Percentiles rank a stretch among this genome's conserved stretches.
phyloP scores from a whole-genome alignment of 2,888 invertebrate species.

The Chloroclystis v-ata region DNA sequence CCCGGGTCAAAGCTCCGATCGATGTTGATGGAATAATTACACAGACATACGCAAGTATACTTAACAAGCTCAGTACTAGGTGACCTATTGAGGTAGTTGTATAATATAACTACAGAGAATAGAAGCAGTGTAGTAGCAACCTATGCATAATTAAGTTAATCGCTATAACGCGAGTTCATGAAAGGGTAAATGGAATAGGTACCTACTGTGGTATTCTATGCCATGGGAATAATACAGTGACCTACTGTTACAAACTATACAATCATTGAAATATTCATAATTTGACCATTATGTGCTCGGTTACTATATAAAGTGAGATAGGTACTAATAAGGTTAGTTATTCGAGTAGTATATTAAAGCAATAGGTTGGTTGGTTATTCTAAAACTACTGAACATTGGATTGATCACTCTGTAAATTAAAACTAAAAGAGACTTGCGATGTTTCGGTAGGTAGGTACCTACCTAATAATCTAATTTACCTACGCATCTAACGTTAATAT shows the following conservation, averaged over 20 bases:
- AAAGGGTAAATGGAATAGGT: conserved; percentile 1
- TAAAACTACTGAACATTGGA: no score
- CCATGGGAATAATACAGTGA: conserved; percentile 1
- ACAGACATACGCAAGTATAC: conserved; percentile 10
- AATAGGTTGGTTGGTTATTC: no score
- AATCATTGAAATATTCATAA: no score
- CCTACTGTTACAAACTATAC: not conserved
- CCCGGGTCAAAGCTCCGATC: conserved; percentile 15
- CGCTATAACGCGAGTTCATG: conserved; percentile 7
- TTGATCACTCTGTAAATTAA: no score
- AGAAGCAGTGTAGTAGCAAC: conserved; percentile 4
- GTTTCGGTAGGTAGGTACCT: no score
- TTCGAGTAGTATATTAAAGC: no score
- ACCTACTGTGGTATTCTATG: not conserved
- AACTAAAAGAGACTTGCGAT: no score
- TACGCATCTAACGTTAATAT: no score
- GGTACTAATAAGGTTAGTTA: no score
- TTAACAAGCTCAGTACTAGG: not conserved
- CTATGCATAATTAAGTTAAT: conserved; percentile 13
- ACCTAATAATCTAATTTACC: no score
- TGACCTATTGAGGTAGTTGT: not conserved
- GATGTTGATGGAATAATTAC: conserved; percentile 12
- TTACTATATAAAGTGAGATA: no score
- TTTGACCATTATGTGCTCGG: no score
- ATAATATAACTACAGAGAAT: conserved; percentile 5